Percentiles rank a stretch among this genome's conserved stretches.
Evolutionary conservation across 1,140 invertebrate genomes (phyloP).

Genomic region (Halesus radiatus): DNA sequence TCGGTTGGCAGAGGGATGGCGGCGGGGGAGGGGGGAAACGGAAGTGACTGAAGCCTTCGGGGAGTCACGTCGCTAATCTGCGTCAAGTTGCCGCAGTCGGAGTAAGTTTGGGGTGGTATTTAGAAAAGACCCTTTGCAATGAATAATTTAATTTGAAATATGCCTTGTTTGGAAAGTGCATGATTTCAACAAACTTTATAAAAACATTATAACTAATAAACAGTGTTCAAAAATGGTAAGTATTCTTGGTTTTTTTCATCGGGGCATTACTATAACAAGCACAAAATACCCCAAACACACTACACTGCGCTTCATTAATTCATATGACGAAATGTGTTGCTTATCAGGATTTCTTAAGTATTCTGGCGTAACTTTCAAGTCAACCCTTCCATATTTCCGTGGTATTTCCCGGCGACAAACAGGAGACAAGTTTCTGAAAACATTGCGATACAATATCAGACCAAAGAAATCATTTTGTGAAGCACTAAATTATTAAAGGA

Average conservation of each 20-base stretch:
- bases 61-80: slow-evolving; percentile 35
- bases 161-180: background rate
- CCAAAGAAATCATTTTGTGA: slow-evolving; percentile 52
- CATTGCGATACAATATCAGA: slow-evolving; percentile 31
- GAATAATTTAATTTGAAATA: slow-evolving; percentile 29
- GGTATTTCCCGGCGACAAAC: background rate
- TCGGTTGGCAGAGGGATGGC: background rate
- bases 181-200: background rate
- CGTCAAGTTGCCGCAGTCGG: slow-evolving; percentile 32
- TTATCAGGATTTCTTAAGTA: too few relatives aligned
- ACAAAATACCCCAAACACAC: too few relatives aligned
- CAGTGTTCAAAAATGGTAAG: too few relatives aligned
- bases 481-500: slow-evolving; percentile 48
- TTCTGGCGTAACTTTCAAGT: too few relatives aligned
- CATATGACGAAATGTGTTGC: too few relatives aligned
- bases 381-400: too few relatives aligned
- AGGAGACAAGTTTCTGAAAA: background rate
- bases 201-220: background rate
- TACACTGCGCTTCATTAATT: too few relatives aligned
- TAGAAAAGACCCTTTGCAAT: slow-evolving; percentile 28
- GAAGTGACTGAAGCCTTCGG: slow-evolving; percentile 37
- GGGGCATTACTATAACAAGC: too few relatives aligned
- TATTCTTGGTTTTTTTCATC: background rate
- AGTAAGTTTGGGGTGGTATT: slow-evolving; percentile 22
- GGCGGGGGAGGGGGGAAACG: background rate